A percentile compares a stretch with the other conserved stretches of the same genome.
Evolutionary conservation across 2,113 vertebrate genomes (phyloP).

Genomic region (Eurypyga helias): DNA sequence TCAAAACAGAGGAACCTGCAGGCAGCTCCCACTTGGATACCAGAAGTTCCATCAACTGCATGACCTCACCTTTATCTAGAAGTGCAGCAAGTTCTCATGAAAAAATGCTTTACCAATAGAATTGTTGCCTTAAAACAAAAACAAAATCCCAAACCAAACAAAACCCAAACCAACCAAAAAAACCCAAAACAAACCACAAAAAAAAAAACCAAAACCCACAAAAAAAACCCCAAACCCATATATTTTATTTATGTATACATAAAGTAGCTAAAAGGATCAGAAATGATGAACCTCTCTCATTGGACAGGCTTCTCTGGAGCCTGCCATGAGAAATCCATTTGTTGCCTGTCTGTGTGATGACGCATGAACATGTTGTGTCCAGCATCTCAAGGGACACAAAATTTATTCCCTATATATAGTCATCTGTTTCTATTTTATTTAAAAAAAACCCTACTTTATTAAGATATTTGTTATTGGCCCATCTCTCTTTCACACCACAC

Average conservation of each 20-base stretch:
- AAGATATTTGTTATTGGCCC: neutral
- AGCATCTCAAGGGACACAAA: neutral
- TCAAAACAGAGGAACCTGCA: accelerated
- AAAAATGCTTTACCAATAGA: neutral
- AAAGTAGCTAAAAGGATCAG: neutral
- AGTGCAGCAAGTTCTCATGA: neutral
- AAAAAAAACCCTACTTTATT: neutral
- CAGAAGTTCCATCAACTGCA: neutral
- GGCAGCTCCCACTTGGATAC: neutral
- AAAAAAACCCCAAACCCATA: no score
- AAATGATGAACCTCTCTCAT: neutral
- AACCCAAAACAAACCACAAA: no score
- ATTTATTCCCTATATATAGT: neutral
- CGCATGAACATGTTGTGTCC: no score
- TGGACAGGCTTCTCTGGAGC: neutral
- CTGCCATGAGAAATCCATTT: neutral
- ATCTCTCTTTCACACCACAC: neutral
- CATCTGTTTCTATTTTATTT: neutral
- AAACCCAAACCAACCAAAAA: no score
- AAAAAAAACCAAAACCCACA: no score
- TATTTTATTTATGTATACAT: no score
- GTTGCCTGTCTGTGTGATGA: neutral
- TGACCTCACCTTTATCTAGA: neutral
- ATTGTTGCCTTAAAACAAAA: neutral
- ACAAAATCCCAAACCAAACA: no score